Evolutionary conservation across 2,797 vertebrate genomes (phyloP), one percentile per base, ranked within the genome.

Genomic region (Morelia viridis): DNA sequence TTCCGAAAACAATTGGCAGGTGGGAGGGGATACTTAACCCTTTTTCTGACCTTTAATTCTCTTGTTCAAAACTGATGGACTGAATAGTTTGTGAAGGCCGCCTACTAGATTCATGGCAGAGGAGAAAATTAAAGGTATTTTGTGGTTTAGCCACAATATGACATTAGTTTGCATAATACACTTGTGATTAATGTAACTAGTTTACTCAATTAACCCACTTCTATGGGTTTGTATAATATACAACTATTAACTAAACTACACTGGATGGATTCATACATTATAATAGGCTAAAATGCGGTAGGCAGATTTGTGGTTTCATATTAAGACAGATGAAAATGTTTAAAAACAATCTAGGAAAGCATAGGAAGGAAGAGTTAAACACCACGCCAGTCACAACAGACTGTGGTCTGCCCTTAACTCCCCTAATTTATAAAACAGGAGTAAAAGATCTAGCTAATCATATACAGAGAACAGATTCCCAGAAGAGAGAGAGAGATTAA

Each of bases 1-100:
- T 92, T 89, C 65, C 76, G 35, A 76, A 35, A 61, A 68, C 41
- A 90, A 90, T 7, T 85, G 91, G 58, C 58, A 53, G 58, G 50
- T 53, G 35, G 28, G 28, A 90, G 57, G 15, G 19, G 22, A n/a
- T 12, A 17, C 13, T 35, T 90, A 57, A 87, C 8, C 56, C 35
- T 31, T 92, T 56, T 3, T 9, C 64, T 61, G 41, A 41, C 60
- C 65, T 62, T 58, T 60, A n/a, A 90, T 90, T 76, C 50, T 76
- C 22, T 53, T 57, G 11, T 90, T 24, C 31, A 61, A 80, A 86
- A 71, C 22, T 31, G 19, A 3, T 13, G 8, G 50, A 13, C 19
- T 50, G 53, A 58, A 10, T 57, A 22, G 31, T 46, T 46, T 58
- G 17, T 24, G 50, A 91, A 88, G 50, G 53, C 53, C 56, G 68